Base-by-base conservation (phyloP, 2,113 vertebrate species). In the Charadrius vociferus region DNA sequence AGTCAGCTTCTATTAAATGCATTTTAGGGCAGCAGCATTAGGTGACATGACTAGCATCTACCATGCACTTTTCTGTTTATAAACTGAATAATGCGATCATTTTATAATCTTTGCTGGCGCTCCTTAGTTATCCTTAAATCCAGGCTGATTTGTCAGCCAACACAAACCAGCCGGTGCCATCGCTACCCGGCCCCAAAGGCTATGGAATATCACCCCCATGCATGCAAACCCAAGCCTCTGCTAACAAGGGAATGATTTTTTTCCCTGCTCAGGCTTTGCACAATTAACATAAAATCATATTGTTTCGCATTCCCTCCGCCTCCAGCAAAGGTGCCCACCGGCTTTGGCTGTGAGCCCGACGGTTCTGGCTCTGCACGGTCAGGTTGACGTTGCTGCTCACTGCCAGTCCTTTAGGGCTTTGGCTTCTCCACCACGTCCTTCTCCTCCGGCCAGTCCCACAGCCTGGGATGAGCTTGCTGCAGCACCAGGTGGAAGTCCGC, bases 181-280 rank as follows among this genome's bases (percentile, higher is more conserved):
- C 22, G 1, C 15, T 3, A 0, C 61, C 15, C 53, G 18, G 29
- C 73, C 18, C 49, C 18, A 2, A 50, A 34, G 50, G 19, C 73
- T 27, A 8, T 3, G 47, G 62, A 41, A 27, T 9, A 1, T 30
- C 5, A 37, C 15, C 85, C 52, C 36, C 1, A 1, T 0, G 0
- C 15, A 20, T 3, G 43, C 59, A n/a, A 27, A 49, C 50, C 39
- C 27, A 15, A 78, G n/a, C 27, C 36, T 65, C 14, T 56, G 55
- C 50, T 80, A 24, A 8, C 55, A 34, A 49, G 50, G 41, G 68
- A 20, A 14, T 3, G 23, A 7, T 3, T 58, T 36, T 62, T n/a
- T 50, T 19, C 15, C 45, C 70, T 81, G 56, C 45, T 1, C 1
- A 65, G 67, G 53, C 30, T 90, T 47, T 81, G 61, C 49, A 26